Conservation (phyloP, 2,113 vertebrate genomes). For the Naja naja region DNA sequence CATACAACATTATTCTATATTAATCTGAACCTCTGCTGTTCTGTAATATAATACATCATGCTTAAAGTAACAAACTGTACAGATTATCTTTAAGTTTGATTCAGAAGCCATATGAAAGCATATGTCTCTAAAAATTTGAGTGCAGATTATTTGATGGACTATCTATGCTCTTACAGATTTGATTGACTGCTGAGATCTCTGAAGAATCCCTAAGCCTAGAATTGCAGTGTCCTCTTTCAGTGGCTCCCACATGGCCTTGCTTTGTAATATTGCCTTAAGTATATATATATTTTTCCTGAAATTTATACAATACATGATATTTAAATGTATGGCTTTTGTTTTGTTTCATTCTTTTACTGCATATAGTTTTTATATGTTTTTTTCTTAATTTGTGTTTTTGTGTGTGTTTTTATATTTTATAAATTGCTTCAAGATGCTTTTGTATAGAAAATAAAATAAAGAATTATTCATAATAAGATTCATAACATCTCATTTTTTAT, state of each 20-base stretch:
- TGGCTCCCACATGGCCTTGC: neutral
- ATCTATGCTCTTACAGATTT: neutral
- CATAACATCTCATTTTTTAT: neutral
- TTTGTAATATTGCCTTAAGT: neutral
- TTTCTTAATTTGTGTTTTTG: neutral
- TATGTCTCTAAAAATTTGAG: neutral
- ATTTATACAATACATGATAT: neutral
- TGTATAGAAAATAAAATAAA: neutral
- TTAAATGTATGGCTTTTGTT: neutral
- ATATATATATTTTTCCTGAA: neutral
- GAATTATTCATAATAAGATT: neutral
- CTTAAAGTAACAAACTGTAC: neutral
- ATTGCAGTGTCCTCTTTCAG: neutral
- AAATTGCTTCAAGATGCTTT: neutral
- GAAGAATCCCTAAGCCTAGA: neutral
- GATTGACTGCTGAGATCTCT: neutral
- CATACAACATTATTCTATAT: neutral
- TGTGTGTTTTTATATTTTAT: neutral
- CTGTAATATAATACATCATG: neutral
- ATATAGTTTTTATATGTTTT: neutral
- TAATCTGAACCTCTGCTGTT: neutral
- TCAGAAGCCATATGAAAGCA: neutral
- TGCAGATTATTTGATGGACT: neutral
- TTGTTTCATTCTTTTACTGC: neutral
- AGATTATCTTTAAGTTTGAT: neutral